These are phyloP conservation scores for Tenebrio molitor DNA, from an alignment of 1,140 invertebrate genomes.

Conservation along the genomic window DNA sequence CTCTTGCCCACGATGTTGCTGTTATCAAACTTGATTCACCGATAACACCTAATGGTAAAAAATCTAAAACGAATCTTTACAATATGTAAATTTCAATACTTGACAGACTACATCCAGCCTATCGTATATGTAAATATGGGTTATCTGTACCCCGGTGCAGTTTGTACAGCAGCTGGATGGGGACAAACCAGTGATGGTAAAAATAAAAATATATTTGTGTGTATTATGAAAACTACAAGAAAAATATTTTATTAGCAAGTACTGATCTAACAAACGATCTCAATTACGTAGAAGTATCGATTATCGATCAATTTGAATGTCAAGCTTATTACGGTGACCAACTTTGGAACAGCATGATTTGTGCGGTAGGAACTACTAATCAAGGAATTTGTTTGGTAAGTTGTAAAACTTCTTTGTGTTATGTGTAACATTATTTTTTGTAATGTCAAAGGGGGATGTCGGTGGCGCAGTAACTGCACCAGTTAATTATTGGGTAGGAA, in stretches of 20 bases:
- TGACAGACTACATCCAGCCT: conserved; percentile 1
- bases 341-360: not conserved
- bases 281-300: not conserved
- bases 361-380: not conserved
- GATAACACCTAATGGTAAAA: not conserved
- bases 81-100: no score
- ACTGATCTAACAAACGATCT: not conserved
- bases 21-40: not conserved
- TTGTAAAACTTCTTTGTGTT: not conserved
- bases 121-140: not conserved
- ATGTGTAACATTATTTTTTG: not conserved
- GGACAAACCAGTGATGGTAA: conserved; percentile 17
- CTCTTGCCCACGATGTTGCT: conserved; percentile 14
- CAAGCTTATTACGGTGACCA: not conserved
- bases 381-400: conserved; percentile 1
- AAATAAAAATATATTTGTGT: no score
- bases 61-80: not conserved
- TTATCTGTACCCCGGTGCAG: not conserved
- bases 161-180: not conserved
- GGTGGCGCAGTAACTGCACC: not conserved
- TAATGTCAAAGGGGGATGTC: not conserved
- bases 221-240: no score
- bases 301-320: not conserved
- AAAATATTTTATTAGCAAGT: no score
- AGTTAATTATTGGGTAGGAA: not conserved